Evolutionary conservation across 2,888 invertebrate species (phyloP), one percentile per base, ranked within the genome.

Genomic region (Agapostemon virescens): DNA sequence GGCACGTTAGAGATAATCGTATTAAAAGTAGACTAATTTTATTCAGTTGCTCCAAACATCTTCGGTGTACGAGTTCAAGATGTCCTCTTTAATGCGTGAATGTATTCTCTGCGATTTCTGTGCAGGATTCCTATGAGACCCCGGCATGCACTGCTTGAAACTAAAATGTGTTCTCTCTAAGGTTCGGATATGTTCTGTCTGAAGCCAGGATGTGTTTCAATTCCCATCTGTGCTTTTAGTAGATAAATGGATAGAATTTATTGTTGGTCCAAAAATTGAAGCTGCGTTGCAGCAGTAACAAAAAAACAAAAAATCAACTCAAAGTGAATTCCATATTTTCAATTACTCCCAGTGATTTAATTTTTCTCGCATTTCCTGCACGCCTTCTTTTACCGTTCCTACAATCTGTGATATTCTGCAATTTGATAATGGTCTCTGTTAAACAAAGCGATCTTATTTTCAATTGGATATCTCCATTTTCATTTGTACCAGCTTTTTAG

Each of bases 111-210:
- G 15, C 26, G 61, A 52, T 74, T 55, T 69, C 42, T 61, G 63
- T 40, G 69, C 33, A 45, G 15, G 61, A 26, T 30, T 42, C 58
- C 42, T 38, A 33, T 42, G 69, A 69, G 69, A 55, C 26, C 49
- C 38, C 69, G 49, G 26, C 38, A 40, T 63, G 20, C 45, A 42
- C 63, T 5, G 45, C 33, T 23, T n/a, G 42, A 72, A 63, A 72
- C 49, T 49, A 38, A 42, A 70, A 33, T 58, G n/a, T 61, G 70
- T 61, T 58, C 42, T 42, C 33, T 42, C 61, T 5, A 42, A 70
- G 42, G 40, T 45, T 30, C 23, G 33, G 58, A 33, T 70, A 33
- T 42, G 42, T 70, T 61, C 61, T 30, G 42, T 42, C 42, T 33
- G 15, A 23, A n/a, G 13, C 17, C 33, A 7, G 70, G 9, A 52